Conservation (phyloP, 2,797 vertebrate species). For the Bucorvus abyssinicus region DNA sequence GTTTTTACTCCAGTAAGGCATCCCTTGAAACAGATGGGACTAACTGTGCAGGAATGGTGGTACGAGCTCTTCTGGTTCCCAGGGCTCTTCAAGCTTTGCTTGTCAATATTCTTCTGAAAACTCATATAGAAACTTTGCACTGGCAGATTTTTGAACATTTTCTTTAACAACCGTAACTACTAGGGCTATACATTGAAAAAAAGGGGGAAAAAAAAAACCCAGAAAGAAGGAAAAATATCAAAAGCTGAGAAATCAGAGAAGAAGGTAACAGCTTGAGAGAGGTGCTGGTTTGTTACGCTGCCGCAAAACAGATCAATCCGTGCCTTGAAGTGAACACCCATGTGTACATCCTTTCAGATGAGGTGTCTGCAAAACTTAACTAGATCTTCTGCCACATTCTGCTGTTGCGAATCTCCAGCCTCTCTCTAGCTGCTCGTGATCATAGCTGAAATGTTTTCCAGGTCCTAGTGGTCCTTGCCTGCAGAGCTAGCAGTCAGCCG, state of each 20-base stretch:
- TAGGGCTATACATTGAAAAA: not conserved
- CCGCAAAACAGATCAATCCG: slow-evolving; percentile 30
- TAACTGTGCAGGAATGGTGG: not conserved
- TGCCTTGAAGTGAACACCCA: slow-evolving; percentile 55
- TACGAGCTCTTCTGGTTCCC: not conserved
- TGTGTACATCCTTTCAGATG: slow-evolving; percentile 16
- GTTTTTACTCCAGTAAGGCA: not conserved
- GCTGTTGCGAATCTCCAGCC: not conserved
- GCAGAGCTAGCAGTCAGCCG: not conserved
- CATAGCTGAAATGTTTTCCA: not conserved
- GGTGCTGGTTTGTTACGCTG: slow-evolving; percentile 1
- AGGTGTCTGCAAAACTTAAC: slow-evolving; percentile 27
- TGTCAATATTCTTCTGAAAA: not conserved
- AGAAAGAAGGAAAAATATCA: not conserved
- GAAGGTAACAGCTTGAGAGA: slow-evolving; percentile 39
- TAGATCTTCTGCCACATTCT: slow-evolving; percentile 3
- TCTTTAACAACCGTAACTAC: not conserved
- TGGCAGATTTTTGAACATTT: not conserved
- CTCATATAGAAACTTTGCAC: not conserved
- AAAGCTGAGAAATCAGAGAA: slow-evolving; percentile 13
- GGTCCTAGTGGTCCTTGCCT: not conserved
- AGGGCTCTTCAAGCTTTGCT: not conserved
- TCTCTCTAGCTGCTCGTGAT: not conserved
- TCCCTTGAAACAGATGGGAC: not conserved
- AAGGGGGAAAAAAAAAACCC: not conserved